Evolutionary conservation across 2,113 vertebrate species (phyloP), one percentile per base, ranked within the genome.

Genomic region (Hassar affinis): DNA sequence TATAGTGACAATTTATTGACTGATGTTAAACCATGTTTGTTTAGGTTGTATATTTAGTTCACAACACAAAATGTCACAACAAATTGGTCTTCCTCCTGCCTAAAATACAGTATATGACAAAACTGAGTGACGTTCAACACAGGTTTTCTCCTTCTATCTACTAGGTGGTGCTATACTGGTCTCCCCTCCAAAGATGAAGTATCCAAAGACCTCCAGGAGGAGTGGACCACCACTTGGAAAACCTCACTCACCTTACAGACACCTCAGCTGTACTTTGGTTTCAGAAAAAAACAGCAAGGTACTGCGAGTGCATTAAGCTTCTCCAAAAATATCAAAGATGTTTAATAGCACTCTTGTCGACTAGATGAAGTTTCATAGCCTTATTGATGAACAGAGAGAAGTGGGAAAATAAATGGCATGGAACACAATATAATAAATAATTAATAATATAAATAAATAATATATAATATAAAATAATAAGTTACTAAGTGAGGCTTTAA

Each of bases 111-210:
- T n/a, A 51, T 22, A 51, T 64, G 42, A 54, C 78, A 68, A 7
- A 68, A 52, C 4, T 49, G 9, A 52, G 7, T 71, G 2, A 25
- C n/a, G 56, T 12, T 45, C 77, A 22, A 30, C 45, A 8, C 25
- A 35, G 33, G 4, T 56, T 47, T 78, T 62, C 47, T 57, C n/a
- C 7, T 56, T 15, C 49, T 76, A 27, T 18, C 38, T 86, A 83
- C 74, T 56, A 96, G 95, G 96, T 78, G 93, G 94, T 83, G 93
- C 94, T 12, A 88, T 95, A 86, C 89, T 95, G 81, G 92, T 94
- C 79, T 96, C 95, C 74, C 95, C 94, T 71, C 85, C 90, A 59
- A 95, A 93, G 84, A 77, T 64, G 93, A 81, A 90, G 81, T 87
- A 87, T 27, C 87, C 87, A 68, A 87, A 86, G 45, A 90, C 90